Percentiles rank a stretch among this genome's conserved stretches.
Conservation (phyloP, 2,888 invertebrate genomes). For the Nyleta sp. region DNA sequence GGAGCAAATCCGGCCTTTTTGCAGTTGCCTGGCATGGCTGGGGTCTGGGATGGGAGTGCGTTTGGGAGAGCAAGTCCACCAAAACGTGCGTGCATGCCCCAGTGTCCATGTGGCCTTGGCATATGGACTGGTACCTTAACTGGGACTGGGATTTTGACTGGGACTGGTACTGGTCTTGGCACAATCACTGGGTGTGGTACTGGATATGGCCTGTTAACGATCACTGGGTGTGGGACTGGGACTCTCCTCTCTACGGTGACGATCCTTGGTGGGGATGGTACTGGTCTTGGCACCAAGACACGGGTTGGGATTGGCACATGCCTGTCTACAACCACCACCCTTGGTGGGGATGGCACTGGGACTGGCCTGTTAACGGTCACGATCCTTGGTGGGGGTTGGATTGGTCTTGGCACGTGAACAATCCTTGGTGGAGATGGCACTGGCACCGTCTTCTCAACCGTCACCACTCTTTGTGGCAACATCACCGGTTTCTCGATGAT, state of each 20-base stretch:
- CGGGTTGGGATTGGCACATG: background rate
- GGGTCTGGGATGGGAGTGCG: too few species aligned
- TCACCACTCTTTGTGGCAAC: constrained; percentile 31
- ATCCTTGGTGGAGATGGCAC: background rate
- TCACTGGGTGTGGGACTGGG: constrained; percentile 29
- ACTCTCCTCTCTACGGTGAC: constrained; percentile 15
- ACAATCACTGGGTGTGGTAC: constrained; percentile 22
- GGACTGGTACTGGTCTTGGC: constrained; percentile 4
- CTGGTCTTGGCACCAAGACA: constrained; percentile 14
- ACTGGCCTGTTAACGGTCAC: constrained; percentile 19
- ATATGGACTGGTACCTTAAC: background rate
- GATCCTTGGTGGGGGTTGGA: constrained; percentile 35
- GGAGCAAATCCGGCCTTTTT: too few species aligned
- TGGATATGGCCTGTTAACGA: constrained; percentile 24
- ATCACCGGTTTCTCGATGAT: constrained; percentile 25
- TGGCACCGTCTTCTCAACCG: constrained; percentile 1
- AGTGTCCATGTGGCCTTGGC: too few species aligned
- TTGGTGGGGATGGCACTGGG: constrained; percentile 10
- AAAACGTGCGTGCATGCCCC: background rate
- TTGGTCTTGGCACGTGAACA: background rate
- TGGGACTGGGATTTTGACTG: constrained; percentile 1
- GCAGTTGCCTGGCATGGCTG: too few species aligned
- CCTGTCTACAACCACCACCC: background rate
- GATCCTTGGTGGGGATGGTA: constrained; percentile 46
- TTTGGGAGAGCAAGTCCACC: too few species aligned